Base-by-base conservation (phyloP, 2,113 vertebrate species). In the Entelurus aequoreus region DNA sequence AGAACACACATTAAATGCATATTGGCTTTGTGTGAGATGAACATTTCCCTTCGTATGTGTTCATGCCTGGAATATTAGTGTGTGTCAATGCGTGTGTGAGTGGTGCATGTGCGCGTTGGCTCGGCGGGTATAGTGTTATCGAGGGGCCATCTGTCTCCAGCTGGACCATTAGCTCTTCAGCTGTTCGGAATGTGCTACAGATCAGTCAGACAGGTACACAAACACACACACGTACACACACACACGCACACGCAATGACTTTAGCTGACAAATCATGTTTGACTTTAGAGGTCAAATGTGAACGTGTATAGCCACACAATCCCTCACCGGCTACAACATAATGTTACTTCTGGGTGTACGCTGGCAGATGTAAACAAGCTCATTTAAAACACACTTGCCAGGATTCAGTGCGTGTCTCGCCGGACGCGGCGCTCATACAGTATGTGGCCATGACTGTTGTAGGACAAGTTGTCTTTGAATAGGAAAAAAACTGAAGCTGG, bases 151-250 rank as follows among this genome's bases (percentile, higher is more conserved):
- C 87, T 86, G 86, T 86, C 86, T 87, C 86, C 87, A 88, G 87
- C 83, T 88, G 85, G 87, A 88, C 86, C 87, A 88, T 89, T 88
- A 89, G 82, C 79, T 88, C 83, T 84, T 88, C 87, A 86, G 85
- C 87, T 89, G 84, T 86, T 88, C 80, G 72, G 67, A 87, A 84
- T 87, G 85, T 87, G 85, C 80, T 80, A 84, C 85, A 79, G 84
- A 88, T 86, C 85, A 87, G 85, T 82, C 80, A 82, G 83, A 84
- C 84, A 88, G 85, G 84, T 86, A 81, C 66, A 87, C 71, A 82
- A 46, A 81, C 72, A 69, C 79, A 75, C 65, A 68, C 53, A 56
- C 63, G 54, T 67, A 54, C 69, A n/a, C 37, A 40, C 47, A 62
- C 55, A 63, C 60, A 66, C 49, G 62, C 49, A 52, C 50, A 60